These are phyloP conservation scores for Rhyzopertha dominica DNA, from an alignment of 1,140 invertebrate species.

Conservation along the genomic window DNA sequence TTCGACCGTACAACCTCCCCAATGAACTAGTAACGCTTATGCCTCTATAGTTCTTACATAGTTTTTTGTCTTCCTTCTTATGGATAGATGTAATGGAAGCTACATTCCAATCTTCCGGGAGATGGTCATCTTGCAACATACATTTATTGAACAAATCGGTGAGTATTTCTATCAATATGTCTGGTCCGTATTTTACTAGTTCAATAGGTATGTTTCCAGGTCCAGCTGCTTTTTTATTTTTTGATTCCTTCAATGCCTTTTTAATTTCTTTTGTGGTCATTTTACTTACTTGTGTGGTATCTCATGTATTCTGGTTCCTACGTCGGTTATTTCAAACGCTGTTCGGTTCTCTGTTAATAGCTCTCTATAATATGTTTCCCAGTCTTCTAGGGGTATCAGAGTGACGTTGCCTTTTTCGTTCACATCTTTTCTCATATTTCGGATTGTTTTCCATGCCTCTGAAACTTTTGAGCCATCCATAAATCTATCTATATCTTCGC, in stretches of 20 bases:
- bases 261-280: neutral
- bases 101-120: slow-evolving; percentile 7
- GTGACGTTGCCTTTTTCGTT: neutral
- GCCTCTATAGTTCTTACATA: slow-evolving; percentile 7
- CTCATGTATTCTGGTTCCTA: slow-evolving; percentile 4
- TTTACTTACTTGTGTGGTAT: neutral
- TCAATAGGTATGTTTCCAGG: neutral
- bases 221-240: neutral
- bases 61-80: slow-evolving; percentile 3
- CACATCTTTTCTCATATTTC: neutral
- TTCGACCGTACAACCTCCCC: no score
- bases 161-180: neutral
- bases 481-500: neutral
- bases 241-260: slow-evolving; percentile 1
- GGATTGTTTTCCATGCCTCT: slow-evolving; percentile 1
- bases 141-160: neutral
- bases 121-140: neutral
- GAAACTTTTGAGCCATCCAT: slow-evolving; percentile 2
- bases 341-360: slow-evolving; percentile 2
- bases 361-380: neutral
- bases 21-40: slow-evolving; percentile 6
- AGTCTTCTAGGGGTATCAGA: neutral
- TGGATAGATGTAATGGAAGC: slow-evolving; percentile 6
- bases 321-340: neutral
- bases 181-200: slow-evolving; percentile 6